phyloP scores from a whole-genome alignment of 2,113 vertebrate species.

The Opisthocomus hoazin region DNA sequence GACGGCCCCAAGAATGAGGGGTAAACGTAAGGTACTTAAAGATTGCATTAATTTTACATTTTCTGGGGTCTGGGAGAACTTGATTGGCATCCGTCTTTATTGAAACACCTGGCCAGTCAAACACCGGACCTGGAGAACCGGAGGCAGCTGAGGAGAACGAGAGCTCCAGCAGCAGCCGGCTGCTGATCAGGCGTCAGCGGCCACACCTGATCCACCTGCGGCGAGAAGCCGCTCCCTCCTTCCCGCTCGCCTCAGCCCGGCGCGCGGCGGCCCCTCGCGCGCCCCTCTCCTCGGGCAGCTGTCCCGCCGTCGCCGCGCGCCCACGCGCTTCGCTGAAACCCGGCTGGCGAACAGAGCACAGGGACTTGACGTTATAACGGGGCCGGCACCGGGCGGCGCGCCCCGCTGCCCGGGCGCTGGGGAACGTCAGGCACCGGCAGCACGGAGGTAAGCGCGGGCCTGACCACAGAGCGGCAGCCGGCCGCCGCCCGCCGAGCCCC shows the following conservation, averaged over 20 bases:
- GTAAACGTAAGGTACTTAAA: not conserved
- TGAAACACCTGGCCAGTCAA: too few relatives aligned
- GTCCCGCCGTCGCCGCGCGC: too few relatives aligned
- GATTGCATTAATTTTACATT: not conserved
- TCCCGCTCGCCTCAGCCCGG: too few relatives aligned
- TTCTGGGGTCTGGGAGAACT: not conserved
- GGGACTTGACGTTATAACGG: too few relatives aligned
- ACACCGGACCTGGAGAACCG: not conserved
- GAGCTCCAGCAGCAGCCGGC: not conserved
- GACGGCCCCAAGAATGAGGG: not conserved
- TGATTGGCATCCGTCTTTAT: not conserved
- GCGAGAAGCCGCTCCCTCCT: fast-evolving
- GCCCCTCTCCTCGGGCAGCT: too few relatives aligned
- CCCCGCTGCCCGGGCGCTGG: too few relatives aligned
- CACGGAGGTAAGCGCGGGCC: too few relatives aligned
- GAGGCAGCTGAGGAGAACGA: not conserved
- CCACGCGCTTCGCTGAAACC: too few relatives aligned
- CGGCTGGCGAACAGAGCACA: too few relatives aligned
- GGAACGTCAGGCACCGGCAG: not conserved
- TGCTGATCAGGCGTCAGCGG: not conserved
- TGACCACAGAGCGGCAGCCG: too few relatives aligned
- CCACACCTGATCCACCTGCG: fast-evolving
- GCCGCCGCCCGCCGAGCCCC: not conserved
- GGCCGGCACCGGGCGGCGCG: too few relatives aligned
- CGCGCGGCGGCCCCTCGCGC: too few relatives aligned